Base-by-base conservation (phyloP, 1,140 invertebrate species). In the Sinella curviseta region DNA sequence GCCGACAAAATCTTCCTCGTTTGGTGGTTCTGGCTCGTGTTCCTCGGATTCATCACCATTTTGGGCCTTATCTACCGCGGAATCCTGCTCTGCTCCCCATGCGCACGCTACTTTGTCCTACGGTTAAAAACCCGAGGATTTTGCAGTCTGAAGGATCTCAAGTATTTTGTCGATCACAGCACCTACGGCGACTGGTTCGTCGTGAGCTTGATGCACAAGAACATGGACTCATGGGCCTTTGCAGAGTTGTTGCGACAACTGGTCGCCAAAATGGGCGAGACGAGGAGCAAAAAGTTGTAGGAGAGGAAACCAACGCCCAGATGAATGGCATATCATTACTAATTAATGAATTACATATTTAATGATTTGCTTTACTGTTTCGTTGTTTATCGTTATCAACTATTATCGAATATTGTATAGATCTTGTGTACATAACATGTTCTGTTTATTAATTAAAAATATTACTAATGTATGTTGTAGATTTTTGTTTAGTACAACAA, bases 141-240 rank as follows among this genome's bases (percentile, higher is more conserved):
- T 26, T n/a, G 57, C 24, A n/a, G 3, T 26, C 57, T n/a, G 4
- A 60, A 60, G 24, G 24, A 60, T 3, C 24, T 60, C 14, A 4
- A 26, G 14, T 60, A 60, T 26, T 4, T 60, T 26, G 57, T 60
- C 57, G 57, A 60, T n/a, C 8, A 60, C 57, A 14, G 8, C 24
- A 60, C 12, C 57, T 60, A 60, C 57, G 57, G 57, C 4, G 57
- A 60, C 24, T 60, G 57, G 57, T 60, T 60, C 24, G 57, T 60
- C 3, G 3, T 60, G 3, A 60, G 57, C 24, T n/a, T 60, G 14
- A 60, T 60, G 12, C 57, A 60, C 8, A 60, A 60, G 57, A 60
- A 60, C 24, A 60, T 26, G 24, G 57, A 60, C 24, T 26, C 14
- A 3, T n/a, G 14, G 57, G 57, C 24, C 57, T 60, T n/a, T 60